phyloP scores from a whole-genome alignment of 2,888 invertebrate genomes.

The Drosophila paranaensis region DNA sequence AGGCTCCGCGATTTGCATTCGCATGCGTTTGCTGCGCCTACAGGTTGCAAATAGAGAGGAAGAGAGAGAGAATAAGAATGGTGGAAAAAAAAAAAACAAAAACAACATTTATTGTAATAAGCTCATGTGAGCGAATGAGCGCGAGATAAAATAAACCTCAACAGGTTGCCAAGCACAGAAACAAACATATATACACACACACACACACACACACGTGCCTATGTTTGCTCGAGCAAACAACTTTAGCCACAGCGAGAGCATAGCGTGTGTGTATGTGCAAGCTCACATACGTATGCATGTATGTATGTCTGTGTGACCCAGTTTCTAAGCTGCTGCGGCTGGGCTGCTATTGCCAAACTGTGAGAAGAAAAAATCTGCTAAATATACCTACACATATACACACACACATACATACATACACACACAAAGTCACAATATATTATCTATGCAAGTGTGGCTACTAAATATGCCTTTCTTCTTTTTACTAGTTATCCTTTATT shows the following conservation, averaged over 20 bases:
- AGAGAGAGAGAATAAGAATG: conserved; percentile 12
- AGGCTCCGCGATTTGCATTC: conserved; percentile 71
- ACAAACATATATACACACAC: neutral
- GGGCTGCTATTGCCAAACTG: conserved; percentile 38
- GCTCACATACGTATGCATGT: neutral
- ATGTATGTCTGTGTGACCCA: conserved; percentile 33
- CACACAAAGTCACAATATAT: neutral
- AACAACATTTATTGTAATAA: conserved; percentile 14
- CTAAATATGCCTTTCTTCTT: neutral
- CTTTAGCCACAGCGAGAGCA: conserved; percentile 36
- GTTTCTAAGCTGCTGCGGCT: conserved; percentile 60
- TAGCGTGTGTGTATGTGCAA: conserved; percentile 4
- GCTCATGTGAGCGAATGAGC: conserved; percentile 28
- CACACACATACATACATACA: conserved; percentile 3
- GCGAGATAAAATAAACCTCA: conserved; percentile 27
- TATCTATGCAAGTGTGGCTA: neutral
- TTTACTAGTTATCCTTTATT: neutral
- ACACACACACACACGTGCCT: conserved; percentile 4
- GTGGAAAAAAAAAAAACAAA: conserved; percentile 26
- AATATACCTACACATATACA: conserved; percentile 11
- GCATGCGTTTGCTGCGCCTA: conserved; percentile 79
- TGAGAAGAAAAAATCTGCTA: conserved; percentile 24
- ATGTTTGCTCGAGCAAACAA: conserved; percentile 13
- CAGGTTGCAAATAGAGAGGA: neutral
- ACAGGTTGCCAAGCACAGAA: conserved; percentile 45